Base-by-base conservation (phyloP, 2,797 vertebrate genomes). In the Kryptopterus vitreolus region DNA sequence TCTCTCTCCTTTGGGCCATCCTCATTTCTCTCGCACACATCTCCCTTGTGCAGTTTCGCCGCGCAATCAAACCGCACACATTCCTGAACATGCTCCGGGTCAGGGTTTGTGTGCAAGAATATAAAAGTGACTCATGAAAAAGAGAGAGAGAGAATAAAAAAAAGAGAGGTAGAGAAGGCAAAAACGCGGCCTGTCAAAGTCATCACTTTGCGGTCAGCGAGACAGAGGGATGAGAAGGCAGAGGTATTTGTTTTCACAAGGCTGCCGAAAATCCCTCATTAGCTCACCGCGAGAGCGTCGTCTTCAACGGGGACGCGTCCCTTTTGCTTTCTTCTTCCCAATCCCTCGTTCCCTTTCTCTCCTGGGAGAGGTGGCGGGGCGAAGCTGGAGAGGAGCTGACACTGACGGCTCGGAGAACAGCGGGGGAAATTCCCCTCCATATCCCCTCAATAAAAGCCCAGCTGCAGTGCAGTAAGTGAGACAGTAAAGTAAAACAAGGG, bases 361-460 rank as follows among this genome's bases (percentile, higher is more conserved):
- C 63, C 81, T 59, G 31, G 76, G 77, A 80, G 77, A 78, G 59
- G 43, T 58, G 65, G 58, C 57, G 26, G 43, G 58, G 35, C 70
- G 75, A 76, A 78, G 76, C 15, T 55, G 22, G 79, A 78, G 81
- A 80, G 50, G 75, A 85, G 78, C 43, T 53, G 84, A 77, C 29
- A 77, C 73, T 85, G 82, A 83, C 74, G 63, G 53, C 66, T 83
- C 53, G 58, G 66, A 24, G 75, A 77, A 70, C 72, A 90, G 87
- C 86, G 82, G 88, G 91, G 91, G 92, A 92, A 92, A 92, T 90
- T 91, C 93, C 90, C 89, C 86, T 85, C 87, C 85, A 85, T 86
- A 84, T 88, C 89, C 90, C 88, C 88, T 88, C 87, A 91, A 87
- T 91, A 92, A 92, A 92, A 92, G 87, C 87, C 89, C 92, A 92